Conservation (phyloP, 2,888 invertebrate genomes). For the Sminthurides aquaticus region DNA sequence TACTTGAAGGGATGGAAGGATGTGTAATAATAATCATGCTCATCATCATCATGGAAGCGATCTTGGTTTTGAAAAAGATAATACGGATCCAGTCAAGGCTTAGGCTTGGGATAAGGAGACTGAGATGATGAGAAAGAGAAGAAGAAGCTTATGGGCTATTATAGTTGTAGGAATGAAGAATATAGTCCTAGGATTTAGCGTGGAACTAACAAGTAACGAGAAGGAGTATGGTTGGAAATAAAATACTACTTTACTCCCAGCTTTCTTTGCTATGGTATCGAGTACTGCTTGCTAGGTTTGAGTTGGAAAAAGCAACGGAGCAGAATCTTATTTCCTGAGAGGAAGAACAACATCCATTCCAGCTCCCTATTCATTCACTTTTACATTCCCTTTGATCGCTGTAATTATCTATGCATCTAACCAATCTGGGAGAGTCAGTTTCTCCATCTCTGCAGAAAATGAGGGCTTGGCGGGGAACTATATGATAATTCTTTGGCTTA, state of each 20-base stretch:
- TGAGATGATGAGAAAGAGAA: not conserved
- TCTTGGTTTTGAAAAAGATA: too few relatives aligned
- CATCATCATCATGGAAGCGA: too few relatives aligned
- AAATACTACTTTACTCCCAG: too few relatives aligned
- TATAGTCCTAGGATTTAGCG: not conserved
- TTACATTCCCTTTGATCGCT: not conserved
- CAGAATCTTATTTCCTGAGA: not conserved
- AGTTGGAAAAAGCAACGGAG: not conserved
- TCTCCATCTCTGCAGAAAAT: too few relatives aligned
- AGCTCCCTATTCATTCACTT: not conserved
- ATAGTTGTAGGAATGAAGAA: not conserved
- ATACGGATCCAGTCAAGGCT: too few relatives aligned
- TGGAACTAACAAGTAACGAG: too few relatives aligned
- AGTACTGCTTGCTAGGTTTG: too few relatives aligned
- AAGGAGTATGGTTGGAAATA: too few relatives aligned
- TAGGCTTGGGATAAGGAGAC: not conserved
- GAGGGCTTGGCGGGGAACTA: too few relatives aligned
- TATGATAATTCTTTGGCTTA: too few relatives aligned
- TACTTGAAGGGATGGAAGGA: too few relatives aligned
- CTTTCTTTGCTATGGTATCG: too few relatives aligned
- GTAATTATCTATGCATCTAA: not conserved
- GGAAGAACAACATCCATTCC: not conserved
- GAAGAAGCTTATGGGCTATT: not conserved
- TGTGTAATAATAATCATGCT: slow-evolving; percentile 26
- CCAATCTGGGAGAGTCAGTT: not conserved